These are phyloP conservation scores for Megaceryle maxima DNA, from an alignment of 2,113 vertebrate species.

Conservation along the genomic window DNA sequence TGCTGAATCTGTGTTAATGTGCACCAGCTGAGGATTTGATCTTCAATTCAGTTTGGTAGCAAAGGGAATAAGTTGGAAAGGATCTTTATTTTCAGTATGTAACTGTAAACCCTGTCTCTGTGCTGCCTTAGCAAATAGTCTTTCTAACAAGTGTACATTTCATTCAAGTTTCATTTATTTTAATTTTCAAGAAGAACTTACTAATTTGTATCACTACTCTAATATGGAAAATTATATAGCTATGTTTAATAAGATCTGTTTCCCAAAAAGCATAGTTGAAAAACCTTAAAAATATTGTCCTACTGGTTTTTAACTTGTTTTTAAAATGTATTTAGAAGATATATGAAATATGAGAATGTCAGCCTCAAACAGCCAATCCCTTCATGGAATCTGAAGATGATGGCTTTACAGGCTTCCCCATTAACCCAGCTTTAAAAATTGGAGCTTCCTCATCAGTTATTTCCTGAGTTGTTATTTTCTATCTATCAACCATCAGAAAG, in stretches of 20 bases:
- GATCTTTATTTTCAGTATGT: not conserved
- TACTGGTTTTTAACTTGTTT: not conserved
- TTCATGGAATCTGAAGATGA: not conserved
- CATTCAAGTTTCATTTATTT: not conserved
- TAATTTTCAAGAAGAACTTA: not conserved
- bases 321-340: not conserved
- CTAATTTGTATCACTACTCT: not conserved
- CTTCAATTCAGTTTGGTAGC: not conserved
- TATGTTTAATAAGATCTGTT: not conserved
- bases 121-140: not conserved
- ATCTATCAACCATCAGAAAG: not conserved
- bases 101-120: not conserved
- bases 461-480: not conserved
- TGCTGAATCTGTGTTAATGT: not conserved
- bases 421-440: not conserved
- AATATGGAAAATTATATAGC: not conserved
- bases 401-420: not conserved
- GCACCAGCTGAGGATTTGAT: not conserved
- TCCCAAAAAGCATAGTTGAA: accelerated
- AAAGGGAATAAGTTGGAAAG: not conserved
- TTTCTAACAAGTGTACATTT: not conserved
- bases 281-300: not conserved
- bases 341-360: not conserved
- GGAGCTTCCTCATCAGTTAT: not conserved
- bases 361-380: not conserved